Base-by-base conservation (phyloP, 1,140 invertebrate genomes). In the Eurytemora carolleeae region DNA sequence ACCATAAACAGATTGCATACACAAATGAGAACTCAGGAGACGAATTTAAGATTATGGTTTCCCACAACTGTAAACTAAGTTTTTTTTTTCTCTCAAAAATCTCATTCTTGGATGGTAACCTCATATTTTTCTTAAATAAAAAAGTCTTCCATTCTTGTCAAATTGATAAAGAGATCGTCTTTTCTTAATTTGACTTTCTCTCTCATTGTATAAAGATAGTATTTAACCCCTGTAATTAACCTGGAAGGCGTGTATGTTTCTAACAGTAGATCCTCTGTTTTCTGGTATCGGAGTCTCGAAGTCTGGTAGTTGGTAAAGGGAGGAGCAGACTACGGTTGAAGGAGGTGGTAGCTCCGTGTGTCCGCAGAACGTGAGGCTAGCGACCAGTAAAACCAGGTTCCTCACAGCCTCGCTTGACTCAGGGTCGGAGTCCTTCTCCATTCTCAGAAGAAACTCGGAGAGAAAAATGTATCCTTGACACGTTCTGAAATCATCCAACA, bases 171-270 rank as follows among this genome's bases (percentile, higher is more conserved):
- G n/a, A n/a, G n/a, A n/a, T n/a, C n/a, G n/a, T n/a, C n/a, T n/a
- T n/a, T n/a, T n/a, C n/a, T n/a, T n/a, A n/a, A n/a, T n/a, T n/a
- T n/a, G n/a, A n/a, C n/a, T n/a, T n/a, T n/a, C n/a, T n/a, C n/a
- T n/a, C n/a, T n/a, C n/a, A n/a, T n/a, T n/a, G n/a, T n/a, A n/a
- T n/a, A n/a, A n/a, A n/a, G n/a, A n/a, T n/a, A n/a, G n/a, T n/a
- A n/a, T n/a, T n/a, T n/a, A n/a, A n/a, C n/a, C n/a, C n/a, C n/a
- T n/a, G n/a, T n/a, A n/a, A n/a, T n/a, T 44, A 12, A 44, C 90
- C 78, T 91, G 82, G 73, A 97, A 97, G 61, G 92, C 91, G 71
- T 93, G 87, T 54, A 95, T 82, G 73, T 98, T 97, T 66, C 90
- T 76, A 7, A 93, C 86, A 66, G 85, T 89, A 25, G 76, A 74